Base-by-base conservation (phyloP, 2,797 vertebrate genomes). In the Poecilia velifera region DNA sequence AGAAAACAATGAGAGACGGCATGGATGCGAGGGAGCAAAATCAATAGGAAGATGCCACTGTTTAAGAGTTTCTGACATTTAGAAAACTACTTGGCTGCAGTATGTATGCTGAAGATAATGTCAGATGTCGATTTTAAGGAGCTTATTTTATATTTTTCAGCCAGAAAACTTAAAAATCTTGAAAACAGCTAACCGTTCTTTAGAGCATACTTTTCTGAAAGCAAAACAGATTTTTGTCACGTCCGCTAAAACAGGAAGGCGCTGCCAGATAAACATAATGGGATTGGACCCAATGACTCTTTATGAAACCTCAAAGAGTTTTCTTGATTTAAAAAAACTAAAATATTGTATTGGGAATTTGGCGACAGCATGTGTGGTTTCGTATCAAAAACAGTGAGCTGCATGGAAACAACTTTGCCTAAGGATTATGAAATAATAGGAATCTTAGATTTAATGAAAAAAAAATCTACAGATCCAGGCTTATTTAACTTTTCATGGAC, bases 1-100 rank as follows among this genome's bases (percentile, higher is more conserved):
- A 80, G 62, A 41, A 78, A 76, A 75, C 72, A 82, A 18, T 84
- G 47, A 88, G 55, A 86, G 72, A 86, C 55, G 74, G 76, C 77
- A 9, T 76, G 74, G 55, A 74, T 49, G 34, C 31, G 59, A 39
- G 71, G 36, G 74, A 72, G 86, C 47, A 66, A 36, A 25, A 34
- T 80, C 45, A 88, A 73, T 49, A 70, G 80, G 13, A 74, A 76
- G 68, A 68, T 77, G 36, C 57, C n/a, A 31, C 39, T 31, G 59
- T n/a, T n/a, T n/a, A n/a, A 53, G 12, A 88, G 80, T 81, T 86
- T 81, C 25, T 79, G 57, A 66, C 6, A 45, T 77, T 82, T 72
- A 68, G 77, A 47, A 55, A 41, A 78, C 82, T 74, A 76, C 79
- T 88, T 80, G 72, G 74, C 57, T 59, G 25, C 76, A 79, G 72